Base-by-base conservation (phyloP, 2,888 invertebrate genomes). In the Mythimna vitellina region DNA sequence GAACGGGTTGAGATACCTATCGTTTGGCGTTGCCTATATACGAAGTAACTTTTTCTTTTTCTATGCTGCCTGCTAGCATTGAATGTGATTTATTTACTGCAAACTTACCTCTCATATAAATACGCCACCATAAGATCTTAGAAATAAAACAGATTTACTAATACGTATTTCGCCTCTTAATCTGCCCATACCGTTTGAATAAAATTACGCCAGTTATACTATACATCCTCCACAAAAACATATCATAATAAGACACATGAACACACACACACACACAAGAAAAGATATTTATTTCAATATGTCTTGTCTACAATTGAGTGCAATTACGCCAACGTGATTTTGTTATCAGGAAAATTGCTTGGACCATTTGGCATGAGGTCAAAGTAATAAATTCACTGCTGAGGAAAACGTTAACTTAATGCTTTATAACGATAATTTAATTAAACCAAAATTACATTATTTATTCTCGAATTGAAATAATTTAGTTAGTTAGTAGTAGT, bases 281-380 rank as follows among this genome's bases (percentile, higher is more conserved):
- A 77, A 49, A 42, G 49, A 74, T 77, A 81, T 81, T 64, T 71
- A 53, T 80, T 76, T 60, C 67, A 71, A 70, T 73, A 68, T 65
- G n/a, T 60, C 58, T 65, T 67, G 67, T 82, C 57, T 65, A 73
- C 79, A 82, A 73, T 75, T 68, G 80, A 61, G 61, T 62, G 57
- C 80, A 73, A 73, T 82, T 70, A 80, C 80, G 73, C 80, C 82
- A 70, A 80, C 79, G 51, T 70, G 54, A 78, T 80, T 64, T 78
- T 73, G 79, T 73, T 82, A 82, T 73, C 73, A 73, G 51, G 58
- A 79, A 80, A 82, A 82, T 82, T 67, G 70, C 58, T 56, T 22
- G 32, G 12, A 63, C 51, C 65, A 66, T 75, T 75, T 70, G 42
- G 10, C 63, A 35, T 60, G 54, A 82, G 83, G 83, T 81, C 80